Evolutionary conservation across 2,888 invertebrate genomes (phyloP).

Genomic region (Machimus atricapillus): DNA sequence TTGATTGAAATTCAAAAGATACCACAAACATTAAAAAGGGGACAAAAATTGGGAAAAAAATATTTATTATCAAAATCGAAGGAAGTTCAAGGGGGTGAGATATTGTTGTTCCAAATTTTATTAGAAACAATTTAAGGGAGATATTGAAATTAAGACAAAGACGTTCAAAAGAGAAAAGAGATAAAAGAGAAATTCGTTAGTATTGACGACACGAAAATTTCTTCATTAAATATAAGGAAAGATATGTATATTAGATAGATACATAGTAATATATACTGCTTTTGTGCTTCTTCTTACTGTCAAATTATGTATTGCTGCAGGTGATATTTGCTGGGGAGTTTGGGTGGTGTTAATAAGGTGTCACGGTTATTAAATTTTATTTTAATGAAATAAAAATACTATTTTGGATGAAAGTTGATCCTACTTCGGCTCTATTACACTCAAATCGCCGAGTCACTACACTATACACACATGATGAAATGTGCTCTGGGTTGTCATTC

Average conservation of each 20-base stretch:
- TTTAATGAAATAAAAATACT: not conserved
- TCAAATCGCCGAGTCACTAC: not conserved
- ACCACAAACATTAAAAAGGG: not conserved
- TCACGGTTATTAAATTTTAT: not conserved
- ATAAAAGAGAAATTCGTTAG: not conserved
- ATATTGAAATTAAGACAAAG: not conserved
- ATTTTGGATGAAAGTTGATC: not conserved
- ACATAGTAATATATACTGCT: not conserved
- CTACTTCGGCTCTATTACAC: not conserved
- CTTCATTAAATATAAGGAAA: not conserved
- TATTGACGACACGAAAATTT: not conserved
- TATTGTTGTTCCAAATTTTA: not conserved
- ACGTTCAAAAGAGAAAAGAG: not conserved
- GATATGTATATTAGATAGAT: not conserved
- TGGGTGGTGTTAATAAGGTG: not conserved
- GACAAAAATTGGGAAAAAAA: not conserved
- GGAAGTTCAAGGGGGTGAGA: not conserved
- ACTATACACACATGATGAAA: not conserved
- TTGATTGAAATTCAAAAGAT: not conserved
- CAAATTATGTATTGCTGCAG: constrained; percentile 6
- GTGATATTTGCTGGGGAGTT: not conserved
- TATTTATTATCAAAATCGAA: not conserved
- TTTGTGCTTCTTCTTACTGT: constrained; percentile 16
- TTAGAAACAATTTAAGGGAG: not conserved
- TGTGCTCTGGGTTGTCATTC: too few relatives aligned